Evolutionary conservation across 2,797 vertebrate species (phyloP), one percentile per base, ranked within the genome.

Genomic region (Neosalanx taihuensis): DNA sequence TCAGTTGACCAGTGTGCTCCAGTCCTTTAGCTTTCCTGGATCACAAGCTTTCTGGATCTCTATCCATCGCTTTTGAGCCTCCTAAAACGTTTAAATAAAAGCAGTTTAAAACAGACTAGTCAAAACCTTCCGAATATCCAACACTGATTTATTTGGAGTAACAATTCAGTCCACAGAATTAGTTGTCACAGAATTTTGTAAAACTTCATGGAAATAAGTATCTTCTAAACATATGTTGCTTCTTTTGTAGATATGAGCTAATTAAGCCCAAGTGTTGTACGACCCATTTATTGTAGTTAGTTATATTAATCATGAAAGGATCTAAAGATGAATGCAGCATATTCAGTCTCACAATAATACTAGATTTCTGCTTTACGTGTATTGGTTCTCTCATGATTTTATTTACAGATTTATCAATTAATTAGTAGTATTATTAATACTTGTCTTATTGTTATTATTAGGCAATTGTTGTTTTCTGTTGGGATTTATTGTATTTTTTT

Each of bases 31-130:
- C 29, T 33, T 35, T 68, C 3, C 31, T 17, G 30, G 66, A 57
- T 30, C 26, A 56, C 64, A 51, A 9, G 23, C 18, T 66, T 41
- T 37, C 64, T 12, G 0, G 10, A 30, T 29, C 29, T 18, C 66
- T 15, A 23, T 31, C 18, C 23, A 13, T 73, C 20, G 60, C 67
- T 15, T 61, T 26, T 68, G 72, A 46, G 75, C 67, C 33, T 31
- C 72, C 49, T 61, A 46, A 6, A 69, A 53, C 7, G 51, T 64
- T 76, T 46, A 60, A 30, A 66, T 10, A n/a, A 9, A 49, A 29
- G 33, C 23, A 9, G 4, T 59, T 67, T 26, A 65, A 58, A 66
- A 23, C 6, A 59, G 12, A 72, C 35, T 68, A 56, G 60, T 49
- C 33, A 29, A 58, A 6, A 33, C 26, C 20, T 61, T 69, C 57